Percentiles rank a stretch among this genome's conserved stretches.
Conservation (phyloP, 1,140 invertebrate species). For the Pararge aegeria region DNA sequence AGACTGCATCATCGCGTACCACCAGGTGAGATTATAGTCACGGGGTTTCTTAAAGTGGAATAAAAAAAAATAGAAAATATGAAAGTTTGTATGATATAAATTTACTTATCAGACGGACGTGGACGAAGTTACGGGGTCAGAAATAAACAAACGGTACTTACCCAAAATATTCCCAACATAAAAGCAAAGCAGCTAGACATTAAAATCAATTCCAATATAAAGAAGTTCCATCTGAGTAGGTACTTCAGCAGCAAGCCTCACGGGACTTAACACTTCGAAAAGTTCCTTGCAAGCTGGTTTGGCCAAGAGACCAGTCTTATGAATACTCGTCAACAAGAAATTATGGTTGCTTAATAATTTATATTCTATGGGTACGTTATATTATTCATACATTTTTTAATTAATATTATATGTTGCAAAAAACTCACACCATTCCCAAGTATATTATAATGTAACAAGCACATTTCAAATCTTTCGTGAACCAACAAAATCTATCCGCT, state of each 20-base stretch:
- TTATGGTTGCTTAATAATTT: not conserved
- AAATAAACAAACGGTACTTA: slow-evolving; percentile 18
- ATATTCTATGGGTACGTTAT: too few species aligned
- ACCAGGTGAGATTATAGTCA: too few species aligned
- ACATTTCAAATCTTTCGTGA: slow-evolving; percentile 43
- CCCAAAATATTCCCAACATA: slow-evolving; percentile 36
- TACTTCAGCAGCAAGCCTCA: slow-evolving; percentile 12
- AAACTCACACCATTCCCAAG: slow-evolving; percentile 46
- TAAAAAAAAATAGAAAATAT: too few species aligned
- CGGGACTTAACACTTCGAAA: slow-evolving; percentile 14
- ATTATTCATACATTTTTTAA: too few species aligned
- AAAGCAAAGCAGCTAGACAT: slow-evolving; percentile 31
- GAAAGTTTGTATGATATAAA: too few species aligned
- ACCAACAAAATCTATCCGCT: slow-evolving; percentile 41
- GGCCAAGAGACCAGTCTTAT: slow-evolving; percentile 24
- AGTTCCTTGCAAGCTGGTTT: slow-evolving; percentile 33
- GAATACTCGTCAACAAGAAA: slow-evolving; percentile 33
- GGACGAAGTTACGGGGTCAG: too few species aligned
- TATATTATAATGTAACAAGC: slow-evolving; percentile 37
- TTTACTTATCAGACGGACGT: too few species aligned
- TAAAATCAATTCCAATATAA: slow-evolving; percentile 27
- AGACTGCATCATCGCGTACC: too few species aligned
- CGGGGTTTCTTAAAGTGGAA: too few species aligned
- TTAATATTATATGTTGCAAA: too few species aligned
- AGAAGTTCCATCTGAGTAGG: slow-evolving; percentile 39